Conservation (phyloP, 2,113 vertebrate species). For the Caranx melampygus region DNA sequence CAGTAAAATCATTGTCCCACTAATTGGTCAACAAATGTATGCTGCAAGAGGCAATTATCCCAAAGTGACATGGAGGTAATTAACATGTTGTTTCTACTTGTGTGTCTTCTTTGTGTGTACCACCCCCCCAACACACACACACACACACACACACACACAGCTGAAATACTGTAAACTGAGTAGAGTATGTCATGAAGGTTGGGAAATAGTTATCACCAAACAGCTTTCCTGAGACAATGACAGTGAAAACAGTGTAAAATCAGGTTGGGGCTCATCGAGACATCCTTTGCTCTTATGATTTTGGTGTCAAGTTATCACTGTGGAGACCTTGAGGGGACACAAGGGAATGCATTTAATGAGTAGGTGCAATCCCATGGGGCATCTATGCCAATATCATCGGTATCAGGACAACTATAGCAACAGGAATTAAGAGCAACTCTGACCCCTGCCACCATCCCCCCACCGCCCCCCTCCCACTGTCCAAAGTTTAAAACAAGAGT, state of each 20-base stretch:
- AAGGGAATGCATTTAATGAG: background rate
- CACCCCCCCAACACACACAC: too few species aligned
- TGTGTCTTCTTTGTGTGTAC: slow-evolving; percentile 1
- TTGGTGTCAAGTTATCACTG: background rate
- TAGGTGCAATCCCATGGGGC: background rate
- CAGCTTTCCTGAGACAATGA: background rate
- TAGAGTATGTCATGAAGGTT: too few species aligned
- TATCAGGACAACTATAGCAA: background rate
- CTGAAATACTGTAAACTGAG: too few species aligned
- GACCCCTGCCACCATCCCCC: background rate
- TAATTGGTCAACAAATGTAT: slow-evolving; percentile 38
- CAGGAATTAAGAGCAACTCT: background rate
- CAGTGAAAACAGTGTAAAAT: background rate
- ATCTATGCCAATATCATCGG: background rate
- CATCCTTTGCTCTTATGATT: background rate
- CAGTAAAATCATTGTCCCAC: background rate
- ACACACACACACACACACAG: too few species aligned
- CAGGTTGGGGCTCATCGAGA: background rate
- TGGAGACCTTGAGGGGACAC: background rate
- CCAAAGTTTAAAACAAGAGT: background rate
- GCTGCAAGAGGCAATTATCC: slow-evolving; percentile 30
- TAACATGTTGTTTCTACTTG: slow-evolving; percentile 15
- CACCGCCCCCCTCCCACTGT: background rate
- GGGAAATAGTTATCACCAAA: too few species aligned
- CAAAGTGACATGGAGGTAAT: slow-evolving; percentile 32